These are phyloP conservation scores for Spatula versicolor DNA, from an alignment of 2,797 vertebrate genomes.

Conservation along the genomic window DNA sequence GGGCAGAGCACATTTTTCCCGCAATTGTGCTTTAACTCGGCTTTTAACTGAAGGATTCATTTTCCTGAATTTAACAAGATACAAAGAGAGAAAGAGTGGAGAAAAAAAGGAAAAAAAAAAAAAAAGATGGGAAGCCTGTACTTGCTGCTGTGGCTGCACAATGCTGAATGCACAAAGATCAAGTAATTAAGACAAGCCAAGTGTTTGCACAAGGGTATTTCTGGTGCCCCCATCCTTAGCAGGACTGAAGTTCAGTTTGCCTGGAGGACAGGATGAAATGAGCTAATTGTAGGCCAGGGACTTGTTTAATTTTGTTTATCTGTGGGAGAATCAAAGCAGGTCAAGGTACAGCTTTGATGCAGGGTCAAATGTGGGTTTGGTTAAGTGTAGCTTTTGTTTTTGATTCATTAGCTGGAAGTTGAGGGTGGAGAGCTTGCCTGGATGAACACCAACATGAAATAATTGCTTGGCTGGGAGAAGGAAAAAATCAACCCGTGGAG, in stretches of 20 bases:
- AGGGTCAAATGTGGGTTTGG: constrained; percentile 19
- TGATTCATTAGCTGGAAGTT: constrained; percentile 1
- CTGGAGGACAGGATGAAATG: constrained; percentile 33
- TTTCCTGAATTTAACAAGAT: constrained; percentile 11
- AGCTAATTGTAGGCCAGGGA: constrained; percentile 45
- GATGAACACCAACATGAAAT: not conserved
- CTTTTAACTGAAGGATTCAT: not conserved
- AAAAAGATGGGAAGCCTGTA: not conserved
- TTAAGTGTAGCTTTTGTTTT: constrained; percentile 29
- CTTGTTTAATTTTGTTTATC: constrained; percentile 3
- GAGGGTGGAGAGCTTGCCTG: not conserved
- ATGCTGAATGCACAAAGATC: constrained; percentile 45
- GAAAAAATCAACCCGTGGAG: not conserved
- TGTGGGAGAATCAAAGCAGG: not conserved
- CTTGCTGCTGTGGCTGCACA: constrained; percentile 5
- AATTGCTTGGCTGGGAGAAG: constrained; percentile 18
- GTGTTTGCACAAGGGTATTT: constrained; percentile 53
- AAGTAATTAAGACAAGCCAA: constrained; percentile 59
- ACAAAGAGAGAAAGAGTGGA: not conserved
- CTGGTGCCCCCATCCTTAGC: constrained; percentile 8
- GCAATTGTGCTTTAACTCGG: not conserved
- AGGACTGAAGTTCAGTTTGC: constrained; percentile 50
- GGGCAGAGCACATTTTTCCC: not conserved
- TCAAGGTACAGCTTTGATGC: constrained; percentile 32
- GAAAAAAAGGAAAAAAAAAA: not conserved